These are phyloP conservation scores for Eriocheir sinensis DNA, from an alignment of 1,140 invertebrate species.

Conservation along the genomic window DNA sequence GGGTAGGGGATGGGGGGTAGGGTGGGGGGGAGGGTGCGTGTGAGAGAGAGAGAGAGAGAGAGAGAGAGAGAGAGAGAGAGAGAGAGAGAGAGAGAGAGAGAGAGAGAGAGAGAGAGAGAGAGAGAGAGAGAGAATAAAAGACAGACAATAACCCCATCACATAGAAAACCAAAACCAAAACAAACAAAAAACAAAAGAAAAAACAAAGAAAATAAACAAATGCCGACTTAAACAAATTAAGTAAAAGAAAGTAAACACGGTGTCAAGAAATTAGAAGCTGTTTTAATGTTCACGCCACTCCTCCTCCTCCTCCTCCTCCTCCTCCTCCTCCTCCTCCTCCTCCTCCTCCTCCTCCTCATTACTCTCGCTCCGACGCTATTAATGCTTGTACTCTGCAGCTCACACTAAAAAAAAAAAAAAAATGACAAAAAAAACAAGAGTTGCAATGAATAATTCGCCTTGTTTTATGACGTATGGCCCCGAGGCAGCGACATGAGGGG, in stretches of 20 bases:
- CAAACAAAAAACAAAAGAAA: too few species aligned
- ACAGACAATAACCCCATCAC: too few species aligned
- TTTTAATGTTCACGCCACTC: not conserved
- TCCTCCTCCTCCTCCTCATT: conserved; percentile 44
- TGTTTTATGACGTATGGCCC: conserved; percentile 27
- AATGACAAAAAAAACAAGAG: not conserved
- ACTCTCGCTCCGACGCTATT: conserved; percentile 36
- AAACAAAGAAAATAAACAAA: too few species aligned
- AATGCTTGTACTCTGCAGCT: conserved; percentile 15
- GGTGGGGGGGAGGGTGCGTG: not conserved
- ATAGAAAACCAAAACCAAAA: too few species aligned
- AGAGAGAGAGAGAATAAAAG: not conserved
- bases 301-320: too few species aligned
- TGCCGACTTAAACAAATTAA: too few species aligned
- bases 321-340: not conserved
- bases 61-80: conserved; percentile 46
- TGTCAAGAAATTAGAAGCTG: too few species aligned
- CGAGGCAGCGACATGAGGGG: not conserved
- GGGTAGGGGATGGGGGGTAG: not conserved
- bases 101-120: not conserved
- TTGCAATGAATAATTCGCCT: conserved; percentile 59
- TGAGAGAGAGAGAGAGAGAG: conserved; percentile 26
- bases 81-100: conserved; percentile 34
- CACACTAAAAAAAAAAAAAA: not conserved
- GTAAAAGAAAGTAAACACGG: too few species aligned